Evolutionary conservation across 2,888 invertebrate species (phyloP).

Genomic region (Drosophila kanekoi): DNA sequence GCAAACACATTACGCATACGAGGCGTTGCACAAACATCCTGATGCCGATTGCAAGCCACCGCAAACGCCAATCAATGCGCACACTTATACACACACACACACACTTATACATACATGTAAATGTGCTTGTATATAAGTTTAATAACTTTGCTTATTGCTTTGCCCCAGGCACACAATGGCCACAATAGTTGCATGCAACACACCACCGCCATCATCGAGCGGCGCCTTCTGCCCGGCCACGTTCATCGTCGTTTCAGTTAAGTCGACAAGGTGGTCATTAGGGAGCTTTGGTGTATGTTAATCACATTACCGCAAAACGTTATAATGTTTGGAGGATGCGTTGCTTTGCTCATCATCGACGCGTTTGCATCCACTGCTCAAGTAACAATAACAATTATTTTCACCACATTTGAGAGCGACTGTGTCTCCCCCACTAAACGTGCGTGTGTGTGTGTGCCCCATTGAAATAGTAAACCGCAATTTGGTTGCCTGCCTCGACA

Average conservation of each 20-base stretch:
- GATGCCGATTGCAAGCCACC: conserved; percentile 33
- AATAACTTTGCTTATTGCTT: conserved; percentile 71
- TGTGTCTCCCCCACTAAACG: background rate
- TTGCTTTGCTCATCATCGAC: conserved; percentile 32
- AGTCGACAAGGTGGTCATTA: conserved; percentile 68
- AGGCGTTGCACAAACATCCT: conserved; percentile 57
- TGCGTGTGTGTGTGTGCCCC: conserved; percentile 29
- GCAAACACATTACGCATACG: conserved; percentile 73
- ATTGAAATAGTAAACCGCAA: conserved; percentile 75
- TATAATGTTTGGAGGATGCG: conserved; percentile 68
- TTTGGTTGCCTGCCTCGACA: conserved; percentile 51
- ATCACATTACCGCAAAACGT: conserved; percentile 80
- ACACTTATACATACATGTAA: conserved; percentile 7
- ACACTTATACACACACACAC: conserved; percentile 8
- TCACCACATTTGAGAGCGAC: conserved; percentile 39
- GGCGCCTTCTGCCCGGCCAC: background rate
- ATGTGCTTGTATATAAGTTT: conserved; percentile 57
- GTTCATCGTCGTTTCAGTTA: conserved; percentile 34
- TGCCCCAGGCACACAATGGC: conserved; percentile 27
- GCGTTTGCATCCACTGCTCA: conserved; percentile 46
- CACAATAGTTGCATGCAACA: conserved; percentile 29
- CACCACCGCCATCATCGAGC: background rate
- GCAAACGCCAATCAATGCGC: conserved; percentile 55
- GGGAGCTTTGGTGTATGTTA: conserved; percentile 68
- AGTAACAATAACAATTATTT: conserved; percentile 78